These are phyloP conservation scores for Drosophila sproati DNA, from an alignment of 1,140 invertebrate genomes.

Conservation along the genomic window DNA sequence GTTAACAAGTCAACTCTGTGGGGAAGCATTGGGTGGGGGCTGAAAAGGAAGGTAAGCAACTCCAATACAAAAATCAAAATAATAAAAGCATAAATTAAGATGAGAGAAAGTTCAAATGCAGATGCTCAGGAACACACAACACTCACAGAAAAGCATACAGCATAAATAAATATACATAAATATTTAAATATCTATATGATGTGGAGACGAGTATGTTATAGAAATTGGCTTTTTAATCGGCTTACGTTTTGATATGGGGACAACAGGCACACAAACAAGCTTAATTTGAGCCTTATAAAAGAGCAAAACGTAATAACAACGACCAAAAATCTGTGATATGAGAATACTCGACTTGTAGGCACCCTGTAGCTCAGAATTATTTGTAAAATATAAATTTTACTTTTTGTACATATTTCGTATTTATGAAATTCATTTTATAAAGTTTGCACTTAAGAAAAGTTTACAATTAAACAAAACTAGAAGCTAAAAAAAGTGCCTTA, in stretches of 20 bases:
- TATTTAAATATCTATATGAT: conserved; percentile 34
- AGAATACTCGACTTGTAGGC: neutral
- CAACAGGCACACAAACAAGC: conserved; percentile 50
- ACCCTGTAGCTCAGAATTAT: neutral
- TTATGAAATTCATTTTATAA: too few relatives aligned
- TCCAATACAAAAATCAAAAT: conserved; percentile 36
- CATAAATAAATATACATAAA: conserved; percentile 6
- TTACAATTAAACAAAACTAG: too few relatives aligned
- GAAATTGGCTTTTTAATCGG: conserved; percentile 58
- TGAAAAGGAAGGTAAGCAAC: neutral
- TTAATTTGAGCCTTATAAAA: conserved; percentile 43
- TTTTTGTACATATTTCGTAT: too few relatives aligned
- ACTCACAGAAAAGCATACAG: neutral
- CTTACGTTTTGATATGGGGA: conserved; percentile 54
- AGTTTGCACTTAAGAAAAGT: too few relatives aligned
- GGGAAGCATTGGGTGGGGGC: neutral
- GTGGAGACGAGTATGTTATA: conserved; percentile 19
- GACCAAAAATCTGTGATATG: neutral
- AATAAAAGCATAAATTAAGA: conserved; percentile 68
- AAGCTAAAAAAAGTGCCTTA: too few relatives aligned
- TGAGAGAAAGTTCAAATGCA: conserved; percentile 58
- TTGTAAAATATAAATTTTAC: too few relatives aligned
- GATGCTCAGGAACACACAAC: conserved; percentile 26
- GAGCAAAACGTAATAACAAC: conserved; percentile 37
- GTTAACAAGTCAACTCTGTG: conserved; percentile 67